These are phyloP conservation scores for Chymomyza fuscimana DNA, from an alignment of 2,888 invertebrate species.

Conservation along the genomic window DNA sequence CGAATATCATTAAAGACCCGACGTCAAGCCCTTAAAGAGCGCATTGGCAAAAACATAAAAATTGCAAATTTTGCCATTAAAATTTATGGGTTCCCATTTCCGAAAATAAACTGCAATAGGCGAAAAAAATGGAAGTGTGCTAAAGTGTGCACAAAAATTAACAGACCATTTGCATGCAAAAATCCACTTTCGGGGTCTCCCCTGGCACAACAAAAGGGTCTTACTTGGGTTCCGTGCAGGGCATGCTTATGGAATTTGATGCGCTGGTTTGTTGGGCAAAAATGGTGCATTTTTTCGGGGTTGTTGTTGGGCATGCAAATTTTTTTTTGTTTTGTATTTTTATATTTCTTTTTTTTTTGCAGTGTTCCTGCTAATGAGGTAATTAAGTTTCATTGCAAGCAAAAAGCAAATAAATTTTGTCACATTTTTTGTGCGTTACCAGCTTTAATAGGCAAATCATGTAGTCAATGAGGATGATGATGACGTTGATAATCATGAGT, in stretches of 20 bases:
- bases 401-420: conserved; percentile 52
- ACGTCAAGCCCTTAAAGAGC: not conserved
- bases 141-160: conserved; percentile 39
- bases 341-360: conserved; percentile 11
- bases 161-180: conserved; percentile 31
- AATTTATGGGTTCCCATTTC: conserved; percentile 54
- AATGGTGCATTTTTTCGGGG: not conserved
- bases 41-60: conserved; percentile 16
- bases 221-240: conserved; percentile 2
- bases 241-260: not conserved
- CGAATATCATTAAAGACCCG: conserved; percentile 23
- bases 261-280: conserved; percentile 1
- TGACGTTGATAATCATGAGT: not conserved
- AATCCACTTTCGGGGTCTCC: not conserved
- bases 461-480: conserved; percentile 35
- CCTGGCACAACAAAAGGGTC: conserved; percentile 1
- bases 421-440: conserved; percentile 36
- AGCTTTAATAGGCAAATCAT: conserved; percentile 62
- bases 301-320: conserved; percentile 37
- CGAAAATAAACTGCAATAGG: conserved; percentile 10
- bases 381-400: conserved; percentile 58
- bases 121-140: conserved; percentile 31
- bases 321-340: conserved; percentile 19
- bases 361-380: conserved; percentile 50
- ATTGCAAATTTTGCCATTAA: conserved; percentile 65